A percentile compares a stretch with the other conserved stretches of the same genome.
phyloP scores from a whole-genome alignment of 1,140 invertebrate species.

The Brachionus calyciflorus region DNA sequence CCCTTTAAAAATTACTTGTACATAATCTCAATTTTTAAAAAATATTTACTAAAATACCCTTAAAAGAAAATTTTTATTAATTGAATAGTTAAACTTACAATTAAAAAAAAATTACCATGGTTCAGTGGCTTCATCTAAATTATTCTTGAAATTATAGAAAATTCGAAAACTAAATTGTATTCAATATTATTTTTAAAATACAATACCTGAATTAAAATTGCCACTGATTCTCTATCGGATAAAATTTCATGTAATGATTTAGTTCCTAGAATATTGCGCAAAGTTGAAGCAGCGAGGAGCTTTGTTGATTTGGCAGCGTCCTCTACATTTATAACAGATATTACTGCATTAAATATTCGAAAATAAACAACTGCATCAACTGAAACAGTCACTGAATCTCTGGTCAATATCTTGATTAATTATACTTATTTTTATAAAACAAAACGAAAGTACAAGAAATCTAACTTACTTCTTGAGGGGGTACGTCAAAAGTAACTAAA shows the following conservation, averaged over 20 bases:
- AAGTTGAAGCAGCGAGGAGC: constrained; percentile 48
- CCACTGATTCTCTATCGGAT: constrained; percentile 41
- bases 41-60: not conserved
- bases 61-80: constrained; percentile 1
- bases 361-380: constrained; percentile 34
- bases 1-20: not conserved
- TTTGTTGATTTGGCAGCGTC: constrained; percentile 47
- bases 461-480: constrained; percentile 47
- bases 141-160: constrained; percentile 4
- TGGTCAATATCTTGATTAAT: constrained; percentile 48
- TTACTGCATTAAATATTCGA: constrained; percentile 32
- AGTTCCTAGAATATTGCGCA: constrained; percentile 49
- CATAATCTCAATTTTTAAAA: not conserved
- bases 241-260: constrained; percentile 48
- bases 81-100: not conserved
- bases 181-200: not conserved
- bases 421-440: no score
- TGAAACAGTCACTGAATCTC: constrained; percentile 49
- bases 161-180: not conserved
- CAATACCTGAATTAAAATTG: constrained; percentile 42
- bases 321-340: constrained; percentile 48
- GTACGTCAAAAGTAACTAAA: constrained; percentile 48
- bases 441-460: no score
- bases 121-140: constrained; percentile 47
- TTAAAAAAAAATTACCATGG: constrained; percentile 13